Base-by-base conservation (phyloP, 2,797 vertebrate genomes). In the Nannoperca obscura region DNA sequence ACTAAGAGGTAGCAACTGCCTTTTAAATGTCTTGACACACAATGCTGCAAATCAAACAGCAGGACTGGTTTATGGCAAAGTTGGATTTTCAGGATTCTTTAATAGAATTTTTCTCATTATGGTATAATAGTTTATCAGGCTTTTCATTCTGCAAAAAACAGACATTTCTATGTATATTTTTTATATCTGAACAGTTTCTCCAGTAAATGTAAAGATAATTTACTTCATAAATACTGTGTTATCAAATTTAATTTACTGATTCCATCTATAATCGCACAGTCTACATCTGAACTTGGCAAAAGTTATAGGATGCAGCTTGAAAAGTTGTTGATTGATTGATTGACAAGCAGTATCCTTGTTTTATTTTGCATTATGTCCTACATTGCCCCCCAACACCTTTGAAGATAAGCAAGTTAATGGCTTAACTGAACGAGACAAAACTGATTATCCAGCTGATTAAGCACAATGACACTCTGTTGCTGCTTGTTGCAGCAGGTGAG, bases 401-500 rank as follows among this genome's bases (percentile, higher is more conserved):
- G 14, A 78, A 38, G 59, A n/a, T 17, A 36, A 17, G 46, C 44
- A 75, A 8, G 19, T 47, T 64, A 78, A 74, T 40, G 53, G 27
- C 27, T 80, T 60, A 36, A 64, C 44, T 67, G 54, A 80, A 66
- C 0, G 4, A 74, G 64, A 66, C 14, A 75, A 71, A 81, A 72
- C 4, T 0, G 40, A 73, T 74, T 76, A 84, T 47, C 60, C 66
- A 69, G 60, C 57, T 67, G 70, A 70, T 71, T 67, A 69, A 50
- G 53, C 47, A 50, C 47, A 74, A 57, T 68, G 60, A 65, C 73
- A 66, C 24, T 50, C 24, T 30, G 49, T 3, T 32, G 17, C 44
- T 30, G 52, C 57, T 53, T 49, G 36, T 22, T 78, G n/a, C 17
- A 69, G 49, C 76, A 67, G 75, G 62, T 79, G 75, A 76, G 50